phyloP scores from a whole-genome alignment of 1,140 invertebrate genomes.

The Drosophila sturtevanti region DNA sequence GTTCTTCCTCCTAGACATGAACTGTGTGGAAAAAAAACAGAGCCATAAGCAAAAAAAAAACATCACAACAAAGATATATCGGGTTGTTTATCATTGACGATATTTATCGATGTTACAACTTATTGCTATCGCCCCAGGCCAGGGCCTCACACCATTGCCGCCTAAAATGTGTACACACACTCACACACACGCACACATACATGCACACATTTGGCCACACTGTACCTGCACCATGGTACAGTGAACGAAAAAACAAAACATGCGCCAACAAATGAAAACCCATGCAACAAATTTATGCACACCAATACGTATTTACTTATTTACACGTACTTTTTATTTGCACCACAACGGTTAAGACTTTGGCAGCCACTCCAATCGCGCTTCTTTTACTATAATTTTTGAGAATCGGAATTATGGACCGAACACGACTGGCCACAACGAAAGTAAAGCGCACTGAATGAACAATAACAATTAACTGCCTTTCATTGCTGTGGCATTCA shows the following conservation, averaged over 20 bases:
- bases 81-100: constrained; percentile 32
- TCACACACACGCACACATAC: constrained; percentile 48
- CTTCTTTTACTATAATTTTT: constrained; percentile 44
- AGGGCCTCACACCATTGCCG: constrained; percentile 71
- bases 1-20: constrained; percentile 55
- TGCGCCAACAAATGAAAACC: constrained; percentile 60
- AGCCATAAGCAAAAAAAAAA: constrained; percentile 29
- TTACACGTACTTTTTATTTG: constrained; percentile 53
- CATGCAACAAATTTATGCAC: constrained; percentile 19
- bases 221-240: constrained; percentile 42
- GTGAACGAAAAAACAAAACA: constrained; percentile 80
- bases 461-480: constrained; percentile 48
- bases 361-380: constrained; percentile 39
- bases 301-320: constrained; percentile 9
- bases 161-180: constrained; percentile 78
- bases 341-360: constrained; percentile 43
- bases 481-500: constrained; percentile 51
- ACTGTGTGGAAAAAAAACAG: constrained; percentile 52
- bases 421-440: constrained; percentile 41
- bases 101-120: constrained; percentile 24
- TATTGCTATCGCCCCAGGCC: constrained; percentile 48
- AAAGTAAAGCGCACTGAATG: constrained; percentile 38
- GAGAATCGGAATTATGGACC: constrained; percentile 31
- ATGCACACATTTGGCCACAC: constrained; percentile 38
- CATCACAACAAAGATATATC: constrained; percentile 35